Conservation (phyloP, 2,888 invertebrate species). For the Rosalia funebris region DNA sequence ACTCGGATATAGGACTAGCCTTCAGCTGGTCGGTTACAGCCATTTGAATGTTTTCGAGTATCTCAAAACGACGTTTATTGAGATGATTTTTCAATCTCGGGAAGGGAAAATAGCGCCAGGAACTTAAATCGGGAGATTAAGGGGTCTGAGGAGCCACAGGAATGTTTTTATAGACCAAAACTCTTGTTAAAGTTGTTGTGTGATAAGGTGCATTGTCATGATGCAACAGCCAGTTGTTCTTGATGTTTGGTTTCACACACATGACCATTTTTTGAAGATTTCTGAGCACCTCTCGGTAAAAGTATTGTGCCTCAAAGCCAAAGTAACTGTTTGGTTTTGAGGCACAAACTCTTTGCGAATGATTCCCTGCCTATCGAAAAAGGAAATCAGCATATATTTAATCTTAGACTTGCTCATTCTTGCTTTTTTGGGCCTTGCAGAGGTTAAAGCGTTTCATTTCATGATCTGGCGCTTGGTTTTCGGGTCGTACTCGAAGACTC, state of each 20-base stretch:
- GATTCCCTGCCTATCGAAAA: constrained; percentile 22
- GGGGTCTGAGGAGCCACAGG: constrained; percentile 1
- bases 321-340: not conserved
- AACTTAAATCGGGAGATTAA: constrained; percentile 6
- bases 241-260: constrained; percentile 20
- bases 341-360: constrained; percentile 23
- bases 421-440: constrained; percentile 14
- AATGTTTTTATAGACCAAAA: constrained; percentile 4
- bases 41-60: constrained; percentile 6
- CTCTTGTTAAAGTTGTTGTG: constrained; percentile 1
- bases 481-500: not conserved
- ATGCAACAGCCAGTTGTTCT: not conserved
- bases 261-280: constrained; percentile 17
- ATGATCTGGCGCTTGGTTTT: not conserved
- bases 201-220: constrained; percentile 12
- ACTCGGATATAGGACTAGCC: constrained; percentile 16
- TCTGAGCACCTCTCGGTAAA: constrained; percentile 17
- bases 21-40: constrained; percentile 24
- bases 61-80: constrained; percentile 2
- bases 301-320: too few relatives aligned
- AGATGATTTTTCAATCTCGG: constrained; percentile 16
- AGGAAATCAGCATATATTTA: constrained; percentile 15
- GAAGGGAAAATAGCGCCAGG: constrained; percentile 6
- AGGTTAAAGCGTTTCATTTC: constrained; percentile 2
- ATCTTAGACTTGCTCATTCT: constrained; percentile 10